These are phyloP conservation scores for Megaleporinus macrocephalus DNA, from an alignment of 2,113 vertebrate species.

Conservation along the genomic window DNA sequence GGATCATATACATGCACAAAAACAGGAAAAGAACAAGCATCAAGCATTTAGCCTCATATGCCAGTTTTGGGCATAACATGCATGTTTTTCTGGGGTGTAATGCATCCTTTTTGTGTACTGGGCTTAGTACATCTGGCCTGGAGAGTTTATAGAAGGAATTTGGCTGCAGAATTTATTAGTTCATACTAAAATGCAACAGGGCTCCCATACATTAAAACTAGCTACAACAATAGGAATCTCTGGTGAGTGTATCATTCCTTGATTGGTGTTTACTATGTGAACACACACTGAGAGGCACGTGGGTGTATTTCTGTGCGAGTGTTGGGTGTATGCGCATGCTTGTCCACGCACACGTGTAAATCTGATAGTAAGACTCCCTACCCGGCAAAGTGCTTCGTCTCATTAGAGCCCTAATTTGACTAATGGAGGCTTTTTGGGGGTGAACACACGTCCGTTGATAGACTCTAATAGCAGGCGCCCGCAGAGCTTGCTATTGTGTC, in stretches of 20 bases:
- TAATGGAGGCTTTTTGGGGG: constrained; percentile 39
- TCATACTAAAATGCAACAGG: not conserved
- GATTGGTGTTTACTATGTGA: not conserved
- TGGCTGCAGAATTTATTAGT: not conserved
- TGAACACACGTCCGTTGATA: constrained; percentile 11
- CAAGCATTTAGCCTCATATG: no score
- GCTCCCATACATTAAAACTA: not conserved
- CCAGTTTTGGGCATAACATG: no score
- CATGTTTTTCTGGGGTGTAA: no score
- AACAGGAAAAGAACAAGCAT: no score
- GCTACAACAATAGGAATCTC: not conserved
- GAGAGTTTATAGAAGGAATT: not conserved
- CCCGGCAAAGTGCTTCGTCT: constrained; percentile 21
- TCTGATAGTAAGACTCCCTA: not conserved
- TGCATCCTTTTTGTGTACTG: no score
- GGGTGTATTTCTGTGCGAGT: not conserved
- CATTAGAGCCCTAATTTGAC: constrained; percentile 36
- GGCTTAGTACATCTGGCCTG: not conserved
- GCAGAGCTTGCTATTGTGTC: not conserved
- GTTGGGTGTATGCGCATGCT: constrained; percentile 11
- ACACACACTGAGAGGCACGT: not conserved
- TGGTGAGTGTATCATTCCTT: not conserved
- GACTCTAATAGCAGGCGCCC: constrained; percentile 28
- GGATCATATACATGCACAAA: no score
- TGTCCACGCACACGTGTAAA: not conserved